Conservation (phyloP, 2,113 vertebrate species). For the Motacilla alba region DNA sequence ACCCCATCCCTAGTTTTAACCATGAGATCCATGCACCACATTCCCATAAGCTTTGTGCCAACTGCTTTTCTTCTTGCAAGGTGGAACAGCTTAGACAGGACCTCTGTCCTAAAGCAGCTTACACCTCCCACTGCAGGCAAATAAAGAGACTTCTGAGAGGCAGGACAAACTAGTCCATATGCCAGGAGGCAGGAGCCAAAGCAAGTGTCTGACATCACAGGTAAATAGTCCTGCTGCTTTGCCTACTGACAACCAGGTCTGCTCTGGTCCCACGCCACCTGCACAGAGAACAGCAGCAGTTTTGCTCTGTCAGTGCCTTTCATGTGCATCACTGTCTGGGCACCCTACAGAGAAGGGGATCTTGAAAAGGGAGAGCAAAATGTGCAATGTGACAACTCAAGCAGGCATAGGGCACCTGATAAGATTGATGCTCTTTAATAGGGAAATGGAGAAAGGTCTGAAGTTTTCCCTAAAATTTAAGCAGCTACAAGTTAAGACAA, state of each 20-base stretch:
- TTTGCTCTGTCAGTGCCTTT: background rate
- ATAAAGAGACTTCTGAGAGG: background rate
- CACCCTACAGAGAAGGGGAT: background rate
- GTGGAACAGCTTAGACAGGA: background rate
- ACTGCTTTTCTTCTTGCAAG: background rate
- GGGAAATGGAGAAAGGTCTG: background rate
- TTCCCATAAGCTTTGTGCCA: background rate
- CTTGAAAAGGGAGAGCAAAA: background rate
- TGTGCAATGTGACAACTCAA: too few relatives aligned
- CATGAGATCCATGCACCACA: background rate
- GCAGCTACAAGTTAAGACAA: background rate
- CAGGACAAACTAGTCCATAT: background rate
- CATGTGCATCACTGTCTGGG: background rate
- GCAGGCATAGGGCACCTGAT: background rate
- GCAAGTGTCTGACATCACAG: background rate
- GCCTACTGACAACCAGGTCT: background rate
- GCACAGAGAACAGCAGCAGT: background rate
- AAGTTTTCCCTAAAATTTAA: background rate
- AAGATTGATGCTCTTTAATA: background rate
- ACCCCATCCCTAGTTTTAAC: background rate
- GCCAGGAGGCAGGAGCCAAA: background rate
- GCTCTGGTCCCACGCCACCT: background rate
- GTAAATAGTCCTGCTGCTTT: background rate
- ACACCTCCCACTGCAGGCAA: conserved; percentile 6
- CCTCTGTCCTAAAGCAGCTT: background rate